Base-by-base conservation (phyloP, 2,888 invertebrate genomes). In the Xestia rhomboidea region DNA sequence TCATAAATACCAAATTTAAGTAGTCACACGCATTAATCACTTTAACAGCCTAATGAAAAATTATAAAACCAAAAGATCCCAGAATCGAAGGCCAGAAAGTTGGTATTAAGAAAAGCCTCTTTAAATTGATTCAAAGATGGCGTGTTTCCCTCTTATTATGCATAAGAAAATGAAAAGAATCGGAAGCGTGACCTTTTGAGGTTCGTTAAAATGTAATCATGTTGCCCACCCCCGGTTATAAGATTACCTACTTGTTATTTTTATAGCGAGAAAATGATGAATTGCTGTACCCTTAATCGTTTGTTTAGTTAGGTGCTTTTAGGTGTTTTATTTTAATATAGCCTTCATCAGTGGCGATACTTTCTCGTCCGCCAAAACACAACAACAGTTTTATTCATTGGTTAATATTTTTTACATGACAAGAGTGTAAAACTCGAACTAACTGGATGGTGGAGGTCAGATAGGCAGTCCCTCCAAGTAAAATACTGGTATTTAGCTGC, bases 161-260 rank as follows among this genome's bases (percentile, higher is more conserved):
- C 86, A 87, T 84, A 84, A 71, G 63, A 81, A 84, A 82, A 73
- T 78, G 68, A 77, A 73, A 51, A 69, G 72, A 63, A 75, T 70
- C 68, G 24, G 79, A 75, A 78, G 74, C 85, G 66, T 76, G 78
- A 73, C 82, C 82, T 82, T 82, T 83, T 69, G 54, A 64, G 60
- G 75, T 84, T 87, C 76, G 74, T 80, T 82, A 80, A 78, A 85
- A 87, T 70, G 68, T 86, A 82, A 86, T 87, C 75, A 75, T 11
- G 46, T 57, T 74, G 73, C 54, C 76, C 68, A 77, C 68, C 79
- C 72, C 64, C 15, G 75, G 72, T 82, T 77, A 79, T 60, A 62
- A 69, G 68, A 84, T 84, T 83, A 79, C 83, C 79, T 67, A 34
- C 72, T 74, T 73, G 66, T 80, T 77, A 77, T 77, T 79, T 74